Evolutionary conservation across 2,888 invertebrate genomes (phyloP), one percentile per base, ranked within the genome.

Genomic region (Therioaphis trifolii): DNA sequence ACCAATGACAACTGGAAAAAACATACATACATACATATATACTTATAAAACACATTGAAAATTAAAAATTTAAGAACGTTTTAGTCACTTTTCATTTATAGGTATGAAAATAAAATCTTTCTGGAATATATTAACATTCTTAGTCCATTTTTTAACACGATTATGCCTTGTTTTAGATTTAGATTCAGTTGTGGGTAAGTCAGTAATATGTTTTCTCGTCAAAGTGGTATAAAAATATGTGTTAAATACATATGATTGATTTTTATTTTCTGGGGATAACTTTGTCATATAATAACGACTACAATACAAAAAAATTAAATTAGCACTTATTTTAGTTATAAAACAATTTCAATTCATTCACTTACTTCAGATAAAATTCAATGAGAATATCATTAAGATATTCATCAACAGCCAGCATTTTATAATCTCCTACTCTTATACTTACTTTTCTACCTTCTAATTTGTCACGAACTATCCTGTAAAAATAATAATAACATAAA

Each of bases 101-200:
- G 99, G 99, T 88, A 99, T 94, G 86, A 99, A 93, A 85, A 99
- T 92, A 89, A 94, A 99, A 89, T 99, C 98, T 91, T 98, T 99
- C 72, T 95, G 93, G 89, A 99, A 99, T 78, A 99, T 92, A 89
- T 99, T 96, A 0, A 98, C 96, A 89, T 95, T 94, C 88, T 97
- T 96, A 0, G 99, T 99, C 99, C 99, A 99, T 29, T 94, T 96
- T 88, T 95, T 95, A 0, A 99, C 97, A 85, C 96, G 91, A 0
- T 93, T 92, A 88, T 98, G 98, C 55, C 98, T 91, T 88, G 95
- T 95, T 87, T 95, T 94, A 0, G 95, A 94, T 7, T 35, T 35
- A 35, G 35, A 35, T 35, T 35, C 46, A 14, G 11, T 12, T 11
- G 3, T 24, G 21, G 12, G 21, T 55, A n/a, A 35, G 7, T 12